Evolutionary conservation across 2,888 invertebrate species (phyloP).

Genomic region (Drosophila percnosoma): DNA sequence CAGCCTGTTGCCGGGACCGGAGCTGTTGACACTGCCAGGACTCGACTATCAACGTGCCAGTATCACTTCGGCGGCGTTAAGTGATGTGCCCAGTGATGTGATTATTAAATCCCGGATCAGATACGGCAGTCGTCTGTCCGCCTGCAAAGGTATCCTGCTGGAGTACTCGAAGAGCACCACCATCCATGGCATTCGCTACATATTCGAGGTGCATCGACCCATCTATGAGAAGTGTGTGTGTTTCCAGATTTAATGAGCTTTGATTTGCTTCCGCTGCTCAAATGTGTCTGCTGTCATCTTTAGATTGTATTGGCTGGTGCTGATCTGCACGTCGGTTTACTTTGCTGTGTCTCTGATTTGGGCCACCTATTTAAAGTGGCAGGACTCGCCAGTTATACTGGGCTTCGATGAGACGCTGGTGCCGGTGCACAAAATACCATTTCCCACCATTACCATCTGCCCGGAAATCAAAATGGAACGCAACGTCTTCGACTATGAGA

Average conservation of each 20-base stretch:
- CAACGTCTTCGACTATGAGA: slow-evolving; percentile 76
- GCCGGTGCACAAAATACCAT: slow-evolving; percentile 82
- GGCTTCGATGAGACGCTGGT: slow-evolving; percentile 83
- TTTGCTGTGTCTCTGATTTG: slow-evolving; percentile 81
- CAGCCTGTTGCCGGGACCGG: slow-evolving; percentile 60
- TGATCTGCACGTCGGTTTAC: slow-evolving; percentile 80
- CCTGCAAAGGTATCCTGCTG: slow-evolving; percentile 80
- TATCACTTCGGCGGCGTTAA: slow-evolving; percentile 78
- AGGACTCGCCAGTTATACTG: slow-evolving; percentile 81
- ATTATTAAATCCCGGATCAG: slow-evolving; percentile 83
- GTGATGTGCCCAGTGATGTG: slow-evolving; percentile 83
- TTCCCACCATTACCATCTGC: slow-evolving; percentile 83
- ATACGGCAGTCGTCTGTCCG: slow-evolving; percentile 79
- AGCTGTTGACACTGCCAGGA: slow-evolving; percentile 63
- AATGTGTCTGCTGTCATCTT: background rate
- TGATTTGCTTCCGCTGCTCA: background rate
- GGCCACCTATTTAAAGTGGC: slow-evolving; percentile 81
- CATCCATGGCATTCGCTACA: slow-evolving; percentile 83
- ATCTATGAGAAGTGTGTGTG: slow-evolving; percentile 80
- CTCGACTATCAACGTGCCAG: slow-evolving; percentile 64
- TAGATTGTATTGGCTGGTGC: slow-evolving; percentile 80
- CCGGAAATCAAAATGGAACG: slow-evolving; percentile 84
- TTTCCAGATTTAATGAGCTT: background rate
- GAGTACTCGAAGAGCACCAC: slow-evolving; percentile 83
- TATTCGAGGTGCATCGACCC: slow-evolving; percentile 83